Percentiles rank a stretch among this genome's conserved stretches.
These are phyloP conservation scores for Dipodomys stephensi DNA, from an alignment of 2,113 vertebrate genomes.

Conservation along the genomic window DNA sequence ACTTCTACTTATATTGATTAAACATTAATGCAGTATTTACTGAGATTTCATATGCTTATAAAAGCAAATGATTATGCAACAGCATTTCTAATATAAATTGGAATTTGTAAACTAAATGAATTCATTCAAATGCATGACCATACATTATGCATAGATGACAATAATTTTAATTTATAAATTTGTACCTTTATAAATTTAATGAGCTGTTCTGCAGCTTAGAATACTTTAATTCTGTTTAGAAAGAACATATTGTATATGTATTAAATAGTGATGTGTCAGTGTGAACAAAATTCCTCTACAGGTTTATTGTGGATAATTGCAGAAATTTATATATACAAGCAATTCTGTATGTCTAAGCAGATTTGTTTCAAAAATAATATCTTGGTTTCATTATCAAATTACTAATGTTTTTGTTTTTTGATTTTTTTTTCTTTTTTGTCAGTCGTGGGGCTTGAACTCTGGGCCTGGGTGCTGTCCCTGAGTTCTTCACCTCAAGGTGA, in stretches of 20 bases:
- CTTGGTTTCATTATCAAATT: slow-evolving; percentile 28
- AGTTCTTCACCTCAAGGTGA: too few species aligned
- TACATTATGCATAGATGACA: slow-evolving; percentile 87
- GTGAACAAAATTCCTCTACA: slow-evolving; percentile 4
- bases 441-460: too few species aligned
- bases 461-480: too few species aligned
- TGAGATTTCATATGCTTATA: slow-evolving; percentile 20
- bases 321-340: slow-evolving; percentile 54
- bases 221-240: slow-evolving; percentile 68
- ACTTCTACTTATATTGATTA: background rate
- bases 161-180: slow-evolving; percentile 84
- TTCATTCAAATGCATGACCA: slow-evolving; percentile 65
- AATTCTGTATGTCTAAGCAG: too few species aligned
- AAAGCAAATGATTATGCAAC: slow-evolving; percentile 62
- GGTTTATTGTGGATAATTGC: slow-evolving; percentile 73
- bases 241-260: slow-evolving; percentile 80
- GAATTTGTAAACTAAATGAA: background rate
- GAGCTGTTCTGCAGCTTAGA: slow-evolving; percentile 73
- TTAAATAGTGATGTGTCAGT: slow-evolving; percentile 63
- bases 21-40: slow-evolving; percentile 37
- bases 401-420: background rate
- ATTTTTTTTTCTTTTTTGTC: too few species aligned
- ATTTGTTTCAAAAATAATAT: too few species aligned
- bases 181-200: slow-evolving; percentile 67
- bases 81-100: slow-evolving; percentile 56